Percentiles rank a stretch among this genome's conserved stretches.
Evolutionary conservation across 2,888 invertebrate species (phyloP).

Genomic region (Tubulanus polymorphus): DNA sequence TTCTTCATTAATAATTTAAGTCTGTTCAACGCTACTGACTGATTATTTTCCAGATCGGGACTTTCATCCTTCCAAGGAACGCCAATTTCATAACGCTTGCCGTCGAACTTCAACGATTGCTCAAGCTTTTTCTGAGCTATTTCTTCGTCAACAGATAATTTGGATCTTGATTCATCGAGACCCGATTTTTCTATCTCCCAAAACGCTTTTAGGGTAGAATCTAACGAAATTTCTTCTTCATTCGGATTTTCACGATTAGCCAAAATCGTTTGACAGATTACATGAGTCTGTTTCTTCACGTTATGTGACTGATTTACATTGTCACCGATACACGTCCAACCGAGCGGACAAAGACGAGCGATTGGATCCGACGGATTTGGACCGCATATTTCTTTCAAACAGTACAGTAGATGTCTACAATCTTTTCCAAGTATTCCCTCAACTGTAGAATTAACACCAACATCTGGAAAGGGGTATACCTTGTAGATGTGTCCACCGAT

Average conservation of each 20-base stretch:
- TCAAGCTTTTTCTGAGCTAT: background rate
- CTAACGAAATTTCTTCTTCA: background rate
- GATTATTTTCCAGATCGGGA: background rate
- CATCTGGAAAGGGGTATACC: no score
- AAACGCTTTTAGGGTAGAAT: background rate
- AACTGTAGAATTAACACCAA: no score
- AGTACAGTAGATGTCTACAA: background rate
- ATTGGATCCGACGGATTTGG: background rate
- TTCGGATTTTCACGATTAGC: background rate
- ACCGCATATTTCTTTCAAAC: slow-evolving; percentile 11
- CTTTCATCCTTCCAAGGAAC: slow-evolving; percentile 4
- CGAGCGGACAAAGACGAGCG: slow-evolving; percentile 7
- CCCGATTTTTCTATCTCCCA: slow-evolving; percentile 8
- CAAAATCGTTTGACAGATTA: no score
- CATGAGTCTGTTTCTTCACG: no score
- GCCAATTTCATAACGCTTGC: background rate
- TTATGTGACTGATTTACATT: background rate
- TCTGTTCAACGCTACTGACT: background rate
- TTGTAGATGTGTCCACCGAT: slow-evolving; percentile 6
- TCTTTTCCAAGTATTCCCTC: no score
- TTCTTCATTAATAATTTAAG: slow-evolving; percentile 10
- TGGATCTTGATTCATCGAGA: no score
- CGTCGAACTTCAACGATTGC: slow-evolving; percentile 2
- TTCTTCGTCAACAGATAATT: background rate
- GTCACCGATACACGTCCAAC: slow-evolving; percentile 10